phyloP scores from a whole-genome alignment of 2,113 vertebrate genomes.

The Grammomys dolichurus region DNA sequence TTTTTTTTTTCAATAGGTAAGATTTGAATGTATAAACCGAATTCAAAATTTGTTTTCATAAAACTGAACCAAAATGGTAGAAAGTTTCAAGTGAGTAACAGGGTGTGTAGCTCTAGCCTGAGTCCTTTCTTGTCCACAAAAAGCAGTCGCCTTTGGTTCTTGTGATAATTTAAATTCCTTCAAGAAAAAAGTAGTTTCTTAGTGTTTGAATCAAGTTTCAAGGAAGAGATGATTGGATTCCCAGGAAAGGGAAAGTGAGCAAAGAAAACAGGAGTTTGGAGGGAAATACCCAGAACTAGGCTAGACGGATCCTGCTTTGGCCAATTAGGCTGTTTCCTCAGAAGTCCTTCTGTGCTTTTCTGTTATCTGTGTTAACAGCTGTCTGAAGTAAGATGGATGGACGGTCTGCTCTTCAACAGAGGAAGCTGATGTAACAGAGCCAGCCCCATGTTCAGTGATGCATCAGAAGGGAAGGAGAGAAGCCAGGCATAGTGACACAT shows the following conservation, averaged over 20 bases:
- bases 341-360: too few relatives aligned
- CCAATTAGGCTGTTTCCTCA: not conserved
- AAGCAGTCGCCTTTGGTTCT: not conserved
- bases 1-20: not conserved
- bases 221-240: not conserved
- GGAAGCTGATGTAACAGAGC: not conserved
- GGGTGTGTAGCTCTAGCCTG: not conserved
- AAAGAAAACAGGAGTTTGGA: not conserved
- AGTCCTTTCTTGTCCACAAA: not conserved
- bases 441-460: too few relatives aligned
- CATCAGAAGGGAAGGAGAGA: not conserved
- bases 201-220: not conserved
- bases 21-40: not conserved
- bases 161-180: constrained; percentile 20
- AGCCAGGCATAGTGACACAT: too few relatives aligned
- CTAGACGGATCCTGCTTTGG: not conserved
- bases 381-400: not conserved
- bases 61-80: not conserved
- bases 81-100: not conserved
- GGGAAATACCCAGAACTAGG: not conserved
- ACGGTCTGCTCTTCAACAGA: not conserved
- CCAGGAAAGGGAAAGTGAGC: not conserved
- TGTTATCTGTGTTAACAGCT: not conserved
- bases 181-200: constrained; percentile 21
- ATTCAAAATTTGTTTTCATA: not conserved